Evolutionary conservation across 2,888 invertebrate genomes (phyloP), one percentile per base, ranked within the genome.

Genomic region (Scaptomyza flava): DNA sequence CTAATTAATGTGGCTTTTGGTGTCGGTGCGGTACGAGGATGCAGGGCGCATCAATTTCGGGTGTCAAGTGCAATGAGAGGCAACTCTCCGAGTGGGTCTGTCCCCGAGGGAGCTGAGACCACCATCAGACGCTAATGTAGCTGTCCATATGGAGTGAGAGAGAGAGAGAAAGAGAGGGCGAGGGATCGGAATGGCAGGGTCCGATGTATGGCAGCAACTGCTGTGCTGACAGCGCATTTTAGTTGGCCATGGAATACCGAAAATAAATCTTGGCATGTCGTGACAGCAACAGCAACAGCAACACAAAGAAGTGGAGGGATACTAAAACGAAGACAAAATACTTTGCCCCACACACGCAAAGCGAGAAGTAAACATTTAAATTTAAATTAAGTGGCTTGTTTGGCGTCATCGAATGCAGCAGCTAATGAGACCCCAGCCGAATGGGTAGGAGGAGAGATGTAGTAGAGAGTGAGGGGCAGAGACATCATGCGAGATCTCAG

Each of bases 361-460:
- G 88, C 86, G 86, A 70, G 83, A 79, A 88, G 79, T 83, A 86
- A 86, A 85, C 84, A 88, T 88, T 85, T 85, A 88, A 87, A 85
- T 85, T 86, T 86, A 87, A 85, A 85, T 85, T 85, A 85, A 85
- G 84, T 88, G 87, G 79, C 84, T 82, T 83, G 88, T 86, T 86
- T 72, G 77, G 82, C 80, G 74, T 85, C 87, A 87, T 72, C 81
- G 81, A 81, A 86, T 77, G 81, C 80, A 78, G 64, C 89, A 79
- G 81, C 84, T 85, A 85, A 86, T 85, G 89, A 88, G 79, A 68
- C 63, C 47, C 64, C 64, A 17, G 45, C 69, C 58, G 58, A 51
- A 11, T 52, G 8, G 12, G 8, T 53, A 20, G 41, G 23, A 23
- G 30, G 51, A 14, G 48, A 27, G 11, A 58, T 23, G 46, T 6